Evolutionary conservation across 2,113 vertebrate genomes (phyloP), one percentile per base, ranked within the genome.

Genomic region (Saccopteryx leptura): DNA sequence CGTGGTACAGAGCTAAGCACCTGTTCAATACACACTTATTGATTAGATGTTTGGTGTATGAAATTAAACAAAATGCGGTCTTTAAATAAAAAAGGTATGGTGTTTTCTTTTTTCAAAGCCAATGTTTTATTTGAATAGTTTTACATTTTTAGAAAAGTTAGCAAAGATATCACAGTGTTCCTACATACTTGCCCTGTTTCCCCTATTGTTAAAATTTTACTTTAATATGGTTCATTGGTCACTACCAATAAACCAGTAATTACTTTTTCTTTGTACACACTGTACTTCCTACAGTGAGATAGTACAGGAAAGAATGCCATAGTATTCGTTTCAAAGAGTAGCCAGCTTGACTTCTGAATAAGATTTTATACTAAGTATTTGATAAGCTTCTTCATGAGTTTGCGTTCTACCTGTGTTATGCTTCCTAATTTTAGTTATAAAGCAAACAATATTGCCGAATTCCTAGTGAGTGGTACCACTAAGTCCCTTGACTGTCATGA

Each of bases 301-400:
- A 81, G 33, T 83, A 90, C 65, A 87, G 89, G 68, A 65, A 81
- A 85, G 56, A 56, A 60, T 60, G 33, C 14, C 19, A 63, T 13
- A 50, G 48, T 71, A 28, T 95, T 95, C 72, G 52, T 71, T 90
- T 76, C 66, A 33, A 54, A 92, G 26, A 31, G n/a, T 54, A 87
- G 28, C 28, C 68, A 24, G 81, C 65, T 75, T 89, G 79, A 69
- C 39, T 92, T 92, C 54, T 76, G 15, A n/a, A 56, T 61, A 75
- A 63, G 46, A 18, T 54, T 92, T 95, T 76, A 7, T 90, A 63
- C 39, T 79, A 58, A 86, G 28, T 65, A 33, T 71, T 68, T 85
- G 69, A 48, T 82, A 66, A 90, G 52, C 48, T 66, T 90, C 58
- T 69, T 71, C 4, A 13, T 71, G 54, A 78, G 7, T 84, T 96